Base-by-base conservation (phyloP, 2,113 vertebrate genomes). In the Oreotrochilus melanogaster region DNA sequence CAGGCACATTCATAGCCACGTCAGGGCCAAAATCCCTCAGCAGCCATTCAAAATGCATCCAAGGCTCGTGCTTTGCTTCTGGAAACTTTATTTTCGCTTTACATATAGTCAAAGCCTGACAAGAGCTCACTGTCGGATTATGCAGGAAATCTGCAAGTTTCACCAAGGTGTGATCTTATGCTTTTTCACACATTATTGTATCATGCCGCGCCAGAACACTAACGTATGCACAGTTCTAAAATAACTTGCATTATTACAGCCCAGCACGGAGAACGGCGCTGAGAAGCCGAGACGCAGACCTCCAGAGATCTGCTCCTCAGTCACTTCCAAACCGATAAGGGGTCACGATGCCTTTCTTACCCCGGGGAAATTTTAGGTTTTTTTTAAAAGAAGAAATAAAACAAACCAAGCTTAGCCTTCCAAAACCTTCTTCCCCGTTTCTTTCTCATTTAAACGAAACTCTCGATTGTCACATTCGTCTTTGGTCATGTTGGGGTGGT, bases 151-250 rank as follows among this genome's bases (percentile, higher is more conserved):
- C 97, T 98, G 97, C 96, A 98, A 97, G 97, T 97, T 98, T 97
- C 96, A 97, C 97, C 97, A 97, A 98, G 98, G 98, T 98, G 98
- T 54, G 97, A 98, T 97, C 95, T 91, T 97, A 91, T 95, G 96
- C 96, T 96, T 97, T 98, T 98, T 98, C 98, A 97, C 98, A 98
- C 97, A 91, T 98, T 97, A 97, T 95, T 97, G 97, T 97, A 97
- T 97, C 97, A 95, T 90, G 95, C 96, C 90, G 94, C 88, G 95
- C 96, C 93, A 97, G 97, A 97, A 97, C 94, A 97, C 95, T 98
- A 98, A 98, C 97, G 94, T 97, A 98, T 98, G 97, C 98, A 96
- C 71, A 96, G 97, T 94, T 98, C 95, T 97, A 98, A 98, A 98
- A 98, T 98, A 98, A 96, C 96, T 90, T 72, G 81, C 94, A 92